Evolutionary conservation across 2,113 vertebrate genomes (phyloP).

Genomic region (Paradoxurus hermaphroditus): DNA sequence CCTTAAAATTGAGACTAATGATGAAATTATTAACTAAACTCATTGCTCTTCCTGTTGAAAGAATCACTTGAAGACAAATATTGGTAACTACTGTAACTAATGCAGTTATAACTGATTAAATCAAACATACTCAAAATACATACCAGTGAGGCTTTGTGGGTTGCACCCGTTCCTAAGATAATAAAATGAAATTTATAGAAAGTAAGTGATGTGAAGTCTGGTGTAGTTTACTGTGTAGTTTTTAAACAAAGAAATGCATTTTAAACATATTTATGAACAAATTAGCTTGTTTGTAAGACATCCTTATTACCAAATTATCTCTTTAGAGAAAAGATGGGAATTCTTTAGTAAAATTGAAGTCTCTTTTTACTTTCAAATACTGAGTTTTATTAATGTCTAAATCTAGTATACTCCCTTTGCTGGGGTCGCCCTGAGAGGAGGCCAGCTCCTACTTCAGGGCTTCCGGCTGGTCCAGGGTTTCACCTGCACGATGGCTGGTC

Average conservation of each 20-base stretch:
- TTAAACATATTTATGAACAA: background rate
- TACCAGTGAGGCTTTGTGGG: slow-evolving; percentile 79
- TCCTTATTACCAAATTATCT: background rate
- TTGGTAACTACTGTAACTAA: slow-evolving; percentile 84
- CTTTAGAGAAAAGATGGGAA: background rate
- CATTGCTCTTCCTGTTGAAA: slow-evolving; percentile 79
- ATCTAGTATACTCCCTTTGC: background rate
- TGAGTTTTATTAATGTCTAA: background rate
- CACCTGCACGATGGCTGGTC: too few species aligned
- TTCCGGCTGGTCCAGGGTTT: too few species aligned
- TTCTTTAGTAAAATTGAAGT: background rate
- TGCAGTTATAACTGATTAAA: slow-evolving; percentile 85
- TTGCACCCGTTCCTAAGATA: slow-evolving; percentile 74
- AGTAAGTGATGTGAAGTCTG: slow-evolving; percentile 76
- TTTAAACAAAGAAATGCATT: slow-evolving; percentile 30
- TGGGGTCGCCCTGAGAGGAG: too few species aligned
- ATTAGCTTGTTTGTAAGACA: slow-evolving; percentile 6
- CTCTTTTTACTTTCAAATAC: background rate
- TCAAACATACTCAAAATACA: slow-evolving; percentile 83
- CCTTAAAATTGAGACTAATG: slow-evolving; percentile 81
- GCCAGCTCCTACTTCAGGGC: too few species aligned
- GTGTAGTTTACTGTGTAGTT: slow-evolving; percentile 64
- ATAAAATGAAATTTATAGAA: slow-evolving; percentile 75
- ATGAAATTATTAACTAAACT: slow-evolving; percentile 79
- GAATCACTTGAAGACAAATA: slow-evolving; percentile 84